These are phyloP conservation scores for Uropsilus gracilis DNA, from an alignment of 2,113 vertebrate genomes.

Conservation along the genomic window DNA sequence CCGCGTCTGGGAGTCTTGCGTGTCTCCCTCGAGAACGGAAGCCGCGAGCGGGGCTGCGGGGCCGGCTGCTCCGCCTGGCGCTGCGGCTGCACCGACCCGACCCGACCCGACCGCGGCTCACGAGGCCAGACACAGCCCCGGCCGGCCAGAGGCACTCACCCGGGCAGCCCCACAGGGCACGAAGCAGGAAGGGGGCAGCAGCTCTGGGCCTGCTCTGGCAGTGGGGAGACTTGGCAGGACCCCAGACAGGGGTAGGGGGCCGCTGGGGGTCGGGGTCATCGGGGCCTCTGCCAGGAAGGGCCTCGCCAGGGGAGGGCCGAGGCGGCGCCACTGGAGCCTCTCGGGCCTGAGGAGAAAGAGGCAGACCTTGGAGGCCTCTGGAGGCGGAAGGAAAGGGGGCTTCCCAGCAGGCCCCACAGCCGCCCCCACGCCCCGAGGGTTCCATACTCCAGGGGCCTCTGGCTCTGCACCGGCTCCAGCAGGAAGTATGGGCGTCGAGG, in stretches of 20 bases:
- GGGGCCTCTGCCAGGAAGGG: not conserved
- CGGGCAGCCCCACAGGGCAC: not conserved
- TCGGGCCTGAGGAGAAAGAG: constrained; percentile 48
- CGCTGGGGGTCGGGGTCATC: not conserved
- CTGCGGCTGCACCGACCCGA: too few relatives aligned
- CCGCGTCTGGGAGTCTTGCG: not conserved
- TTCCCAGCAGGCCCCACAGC: too few relatives aligned
- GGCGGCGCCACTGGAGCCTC: not conserved
- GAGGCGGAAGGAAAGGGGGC: not conserved
- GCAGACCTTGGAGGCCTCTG: not conserved
- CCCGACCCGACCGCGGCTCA: too few relatives aligned
- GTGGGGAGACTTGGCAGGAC: rapidly evolving
- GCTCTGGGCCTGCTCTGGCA: constrained; percentile 19
- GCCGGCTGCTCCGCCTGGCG: too few relatives aligned
- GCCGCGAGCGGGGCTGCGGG: too few relatives aligned
- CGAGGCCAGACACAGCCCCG: not conserved
- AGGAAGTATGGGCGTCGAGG: constrained; percentile 84
- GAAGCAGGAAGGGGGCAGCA: constrained; percentile 87
- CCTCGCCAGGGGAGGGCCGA: not conserved
- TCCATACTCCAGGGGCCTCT: not conserved
- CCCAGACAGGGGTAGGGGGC: not conserved
- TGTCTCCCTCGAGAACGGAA: not conserved
- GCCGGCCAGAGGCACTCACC: constrained; percentile 66
- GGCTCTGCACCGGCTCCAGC: constrained; percentile 73
- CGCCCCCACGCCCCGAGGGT: too few relatives aligned